Evolutionary conservation across 2,113 vertebrate genomes (phyloP).

Genomic region (Prionailurus viverrinus): DNA sequence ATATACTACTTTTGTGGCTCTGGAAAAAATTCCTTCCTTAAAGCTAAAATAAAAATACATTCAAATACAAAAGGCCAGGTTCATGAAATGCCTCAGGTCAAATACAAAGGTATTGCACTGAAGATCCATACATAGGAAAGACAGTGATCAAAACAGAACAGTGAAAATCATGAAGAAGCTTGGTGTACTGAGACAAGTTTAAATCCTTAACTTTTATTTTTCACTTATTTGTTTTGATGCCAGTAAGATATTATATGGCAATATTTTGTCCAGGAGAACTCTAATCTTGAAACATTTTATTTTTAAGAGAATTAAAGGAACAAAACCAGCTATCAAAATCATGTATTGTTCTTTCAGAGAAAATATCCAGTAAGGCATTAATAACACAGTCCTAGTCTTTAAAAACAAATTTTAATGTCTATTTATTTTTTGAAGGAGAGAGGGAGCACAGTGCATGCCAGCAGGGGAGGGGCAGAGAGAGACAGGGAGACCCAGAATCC

Average conservation of each 20-base stretch:
- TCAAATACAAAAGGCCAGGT: background rate
- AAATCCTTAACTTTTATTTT: background rate
- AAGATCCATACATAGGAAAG: background rate
- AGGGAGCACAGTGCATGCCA: too few species aligned
- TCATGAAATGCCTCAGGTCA: background rate
- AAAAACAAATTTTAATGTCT: too few species aligned
- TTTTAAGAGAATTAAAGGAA: background rate
- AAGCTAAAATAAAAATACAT: background rate
- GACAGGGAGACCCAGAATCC: too few species aligned
- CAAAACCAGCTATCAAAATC: background rate
- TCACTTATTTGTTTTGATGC: background rate
- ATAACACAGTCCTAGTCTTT: background rate
- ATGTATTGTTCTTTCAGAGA: background rate
- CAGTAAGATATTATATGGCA: background rate
- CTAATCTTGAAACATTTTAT: background rate
- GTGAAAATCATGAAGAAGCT: background rate
- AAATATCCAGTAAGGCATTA: background rate
- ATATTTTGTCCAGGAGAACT: background rate
- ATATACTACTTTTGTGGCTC: background rate
- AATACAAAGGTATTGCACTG: background rate
- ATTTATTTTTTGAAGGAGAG: too few species aligned
- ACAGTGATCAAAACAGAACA: background rate
- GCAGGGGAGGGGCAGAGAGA: too few species aligned
- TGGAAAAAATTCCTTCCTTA: background rate
- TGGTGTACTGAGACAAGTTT: background rate